Conservation (phyloP, 2,797 vertebrate species). For the Rhyacichthys aspro region DNA sequence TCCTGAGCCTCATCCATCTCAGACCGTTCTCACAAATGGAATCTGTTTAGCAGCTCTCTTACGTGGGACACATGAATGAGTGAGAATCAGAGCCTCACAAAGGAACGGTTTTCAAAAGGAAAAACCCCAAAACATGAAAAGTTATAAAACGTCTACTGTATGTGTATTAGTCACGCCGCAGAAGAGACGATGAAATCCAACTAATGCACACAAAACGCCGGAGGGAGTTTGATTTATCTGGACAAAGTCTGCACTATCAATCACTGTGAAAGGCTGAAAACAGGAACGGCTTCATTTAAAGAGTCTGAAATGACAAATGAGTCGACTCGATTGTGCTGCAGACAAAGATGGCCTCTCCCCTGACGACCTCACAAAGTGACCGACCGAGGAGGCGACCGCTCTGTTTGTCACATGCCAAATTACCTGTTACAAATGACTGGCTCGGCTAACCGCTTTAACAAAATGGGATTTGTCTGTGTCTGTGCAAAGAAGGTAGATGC, state of each 20-base stretch:
- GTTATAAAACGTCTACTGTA: neutral
- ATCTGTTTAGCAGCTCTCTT: slow-evolving; percentile 35
- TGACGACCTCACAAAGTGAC: slow-evolving; percentile 66
- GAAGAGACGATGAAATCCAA: neutral
- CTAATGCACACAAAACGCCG: neutral
- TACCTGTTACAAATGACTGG: slow-evolving; percentile 58
- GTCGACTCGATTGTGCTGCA: slow-evolving; percentile 64
- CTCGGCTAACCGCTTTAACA: slow-evolving; percentile 32
- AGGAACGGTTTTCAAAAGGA: slow-evolving; percentile 44
- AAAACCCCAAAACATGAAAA: slow-evolving; percentile 20
- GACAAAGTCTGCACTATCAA: slow-evolving; percentile 51
- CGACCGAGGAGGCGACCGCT: slow-evolving; percentile 40
- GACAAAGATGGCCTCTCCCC: slow-evolving; percentile 70
- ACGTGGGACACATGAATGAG: slow-evolving; percentile 41
- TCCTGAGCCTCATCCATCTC: slow-evolving; percentile 57
- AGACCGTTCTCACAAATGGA: slow-evolving; percentile 57
- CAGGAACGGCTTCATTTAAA: slow-evolving; percentile 62
- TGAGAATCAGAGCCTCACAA: slow-evolving; percentile 42
- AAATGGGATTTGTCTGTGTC: slow-evolving; percentile 1
- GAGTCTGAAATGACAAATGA: slow-evolving; percentile 74
- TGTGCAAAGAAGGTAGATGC: slow-evolving; percentile 18
- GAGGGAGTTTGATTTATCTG: slow-evolving; percentile 49
- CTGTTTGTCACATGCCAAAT: slow-evolving; percentile 70
- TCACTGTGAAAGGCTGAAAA: slow-evolving; percentile 66
- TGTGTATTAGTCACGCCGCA: neutral